Evolutionary conservation across 2,113 vertebrate genomes (phyloP).

Genomic region (Forbesichthys agassizii): DNA sequence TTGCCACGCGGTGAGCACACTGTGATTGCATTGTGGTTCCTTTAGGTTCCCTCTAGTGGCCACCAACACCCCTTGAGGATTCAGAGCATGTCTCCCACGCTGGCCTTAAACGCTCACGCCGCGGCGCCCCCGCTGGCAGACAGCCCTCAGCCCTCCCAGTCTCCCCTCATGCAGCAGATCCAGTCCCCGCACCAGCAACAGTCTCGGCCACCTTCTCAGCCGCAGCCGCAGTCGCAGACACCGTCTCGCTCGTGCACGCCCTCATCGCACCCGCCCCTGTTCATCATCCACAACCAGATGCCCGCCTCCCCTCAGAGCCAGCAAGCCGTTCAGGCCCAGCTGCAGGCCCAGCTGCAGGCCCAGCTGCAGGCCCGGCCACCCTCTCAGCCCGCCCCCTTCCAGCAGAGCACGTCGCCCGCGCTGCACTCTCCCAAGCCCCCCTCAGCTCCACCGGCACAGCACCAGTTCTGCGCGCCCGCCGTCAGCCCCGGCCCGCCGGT

Average conservation of each 20-base stretch:
- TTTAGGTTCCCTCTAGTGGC: constrained; percentile 83
- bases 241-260: constrained; percentile 85
- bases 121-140: constrained; percentile 60
- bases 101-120: constrained; percentile 52
- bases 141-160: constrained; percentile 79
- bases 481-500: constrained; percentile 46
- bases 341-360: constrained; percentile 71
- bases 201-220: constrained; percentile 81
- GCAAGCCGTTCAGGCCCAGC: constrained; percentile 67
- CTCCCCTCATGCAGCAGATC: constrained; percentile 83
- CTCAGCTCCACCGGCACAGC: constrained; percentile 67
- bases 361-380: constrained; percentile 55
- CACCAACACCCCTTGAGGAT: constrained; percentile 82
- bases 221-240: constrained; percentile 78
- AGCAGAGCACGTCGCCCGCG: constrained; percentile 70
- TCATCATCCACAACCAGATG: constrained; percentile 85
- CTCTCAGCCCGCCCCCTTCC: constrained; percentile 67
- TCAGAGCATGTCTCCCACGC: constrained; percentile 75
- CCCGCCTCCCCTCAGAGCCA: constrained; percentile 71
- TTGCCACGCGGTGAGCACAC: background rate
- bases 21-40: constrained; percentile 25
- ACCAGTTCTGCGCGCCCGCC: constrained; percentile 76
- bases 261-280: constrained; percentile 78
- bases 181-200: constrained; percentile 77
- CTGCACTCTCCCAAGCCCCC: constrained; percentile 74